A percentile compares a stretch with the other conserved stretches of the same genome.
Evolutionary conservation across 2,888 invertebrate species (phyloP).

Genomic region (Cantharis flavilabris): DNA sequence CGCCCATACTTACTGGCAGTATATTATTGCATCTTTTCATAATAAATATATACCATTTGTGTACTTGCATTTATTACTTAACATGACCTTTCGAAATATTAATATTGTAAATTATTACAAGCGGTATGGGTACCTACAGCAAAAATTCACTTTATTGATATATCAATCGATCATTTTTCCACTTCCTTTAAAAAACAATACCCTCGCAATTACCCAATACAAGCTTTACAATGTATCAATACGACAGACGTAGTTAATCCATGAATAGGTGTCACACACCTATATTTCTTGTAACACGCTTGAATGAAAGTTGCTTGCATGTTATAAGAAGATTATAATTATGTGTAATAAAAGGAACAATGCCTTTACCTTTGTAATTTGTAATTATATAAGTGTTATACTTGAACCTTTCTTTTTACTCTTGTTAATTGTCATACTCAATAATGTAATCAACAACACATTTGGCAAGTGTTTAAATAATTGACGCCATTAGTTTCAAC

Average conservation of each 20-base stretch:
- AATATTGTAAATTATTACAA: neutral
- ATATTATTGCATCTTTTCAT: conserved; percentile 19
- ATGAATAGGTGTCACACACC: conserved; percentile 10
- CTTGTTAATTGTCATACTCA: neutral
- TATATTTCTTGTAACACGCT: conserved; percentile 10
- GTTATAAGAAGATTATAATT: conserved; percentile 18
- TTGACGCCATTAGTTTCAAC: neutral
- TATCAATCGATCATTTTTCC: neutral
- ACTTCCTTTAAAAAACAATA: neutral
- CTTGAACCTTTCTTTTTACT: neutral
- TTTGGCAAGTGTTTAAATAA: neutral
- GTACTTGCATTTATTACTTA: neutral
- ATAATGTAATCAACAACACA: neutral
- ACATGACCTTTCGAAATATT: neutral
- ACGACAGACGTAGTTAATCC: neutral
- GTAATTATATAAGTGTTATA: conserved; percentile 13
- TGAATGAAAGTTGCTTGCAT: conserved; percentile 23
- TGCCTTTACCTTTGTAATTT: conserved; percentile 10
- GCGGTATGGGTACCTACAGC: neutral
- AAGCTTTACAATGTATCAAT: neutral
- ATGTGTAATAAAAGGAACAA: conserved; percentile 19
- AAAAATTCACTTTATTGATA: neutral
- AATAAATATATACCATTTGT: conserved; percentile 10
- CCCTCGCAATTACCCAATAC: neutral
- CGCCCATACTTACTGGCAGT: conserved; percentile 20